Evolutionary conservation across 2,888 invertebrate genomes (phyloP).

Genomic region (Sinhomidia bicolor): DNA sequence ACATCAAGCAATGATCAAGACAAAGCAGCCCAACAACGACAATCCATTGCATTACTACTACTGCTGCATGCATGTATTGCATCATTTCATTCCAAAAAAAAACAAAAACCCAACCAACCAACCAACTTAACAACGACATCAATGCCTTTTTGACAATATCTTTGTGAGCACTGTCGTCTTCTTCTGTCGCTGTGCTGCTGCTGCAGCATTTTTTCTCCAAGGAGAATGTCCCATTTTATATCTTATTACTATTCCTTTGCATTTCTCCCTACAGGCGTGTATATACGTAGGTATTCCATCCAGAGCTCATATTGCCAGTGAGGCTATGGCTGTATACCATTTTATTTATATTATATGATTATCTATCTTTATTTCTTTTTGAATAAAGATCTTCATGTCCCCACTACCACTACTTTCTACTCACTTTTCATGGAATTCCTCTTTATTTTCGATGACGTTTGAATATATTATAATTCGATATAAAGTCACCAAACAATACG

Average conservation of each 20-base stretch:
- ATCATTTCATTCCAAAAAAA: neutral
- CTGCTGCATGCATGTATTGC: neutral
- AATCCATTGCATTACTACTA: too few species aligned
- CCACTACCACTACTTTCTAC: neutral
- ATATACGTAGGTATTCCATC: neutral
- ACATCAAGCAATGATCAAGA: too few species aligned
- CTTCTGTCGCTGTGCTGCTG: too few species aligned
- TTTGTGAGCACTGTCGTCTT: too few species aligned
- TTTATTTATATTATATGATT: slow-evolving; percentile 28
- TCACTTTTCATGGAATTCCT: neutral
- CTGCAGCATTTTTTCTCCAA: too few species aligned
- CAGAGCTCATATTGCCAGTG: too few species aligned
- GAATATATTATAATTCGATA: slow-evolving; percentile 67
- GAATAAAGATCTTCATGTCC: neutral
- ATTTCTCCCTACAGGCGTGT: neutral
- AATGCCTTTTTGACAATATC: too few species aligned
- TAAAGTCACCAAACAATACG: slow-evolving; percentile 28
- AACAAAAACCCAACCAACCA: neutral
- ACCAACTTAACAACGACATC: slow-evolving; percentile 19
- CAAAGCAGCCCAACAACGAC: too few species aligned
- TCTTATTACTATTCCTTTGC: too few species aligned
- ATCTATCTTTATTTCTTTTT: slow-evolving; percentile 21
- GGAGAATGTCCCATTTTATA: neutral
- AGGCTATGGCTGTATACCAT: too few species aligned
- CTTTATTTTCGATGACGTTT: slow-evolving; percentile 24